These are phyloP conservation scores for Nicator chloris DNA, from an alignment of 2,113 vertebrate species.

Conservation along the genomic window DNA sequence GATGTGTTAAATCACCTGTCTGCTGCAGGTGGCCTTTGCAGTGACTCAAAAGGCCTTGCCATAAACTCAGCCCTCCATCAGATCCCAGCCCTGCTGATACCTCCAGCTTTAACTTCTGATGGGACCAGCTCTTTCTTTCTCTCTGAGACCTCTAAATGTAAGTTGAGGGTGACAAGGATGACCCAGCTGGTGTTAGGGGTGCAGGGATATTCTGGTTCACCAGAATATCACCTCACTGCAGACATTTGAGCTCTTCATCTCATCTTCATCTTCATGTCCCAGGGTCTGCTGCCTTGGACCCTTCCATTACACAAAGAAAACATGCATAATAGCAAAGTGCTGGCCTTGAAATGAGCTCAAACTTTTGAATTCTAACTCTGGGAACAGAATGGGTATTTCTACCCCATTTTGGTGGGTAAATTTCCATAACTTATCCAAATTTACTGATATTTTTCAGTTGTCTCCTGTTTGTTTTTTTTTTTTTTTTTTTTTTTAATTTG, in stretches of 20 bases:
- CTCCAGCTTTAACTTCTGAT: neutral
- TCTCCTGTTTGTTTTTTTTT: no score
- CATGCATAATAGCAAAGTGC: no score
- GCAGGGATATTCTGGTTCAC: neutral
- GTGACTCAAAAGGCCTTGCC: neutral
- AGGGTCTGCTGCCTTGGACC: neutral
- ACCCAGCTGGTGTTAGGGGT: neutral
- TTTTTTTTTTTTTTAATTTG: neutral
- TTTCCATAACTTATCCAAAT: neutral
- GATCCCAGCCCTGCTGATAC: neutral
- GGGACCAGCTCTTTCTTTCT: neutral
- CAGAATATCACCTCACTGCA: neutral
- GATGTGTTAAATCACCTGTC: neutral
- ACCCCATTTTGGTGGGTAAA: neutral
- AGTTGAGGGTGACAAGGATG: neutral
- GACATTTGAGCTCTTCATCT: no score
- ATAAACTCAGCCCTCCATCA: neutral
- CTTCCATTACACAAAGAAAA: neutral
- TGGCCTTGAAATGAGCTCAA: neutral
- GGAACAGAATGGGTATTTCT: neutral
- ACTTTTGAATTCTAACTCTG: neutral
- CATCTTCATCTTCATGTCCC: neutral
- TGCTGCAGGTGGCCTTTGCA: neutral
- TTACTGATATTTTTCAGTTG: neutral
- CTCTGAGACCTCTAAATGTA: neutral